Percentiles rank a stretch among this genome's conserved stretches.
Evolutionary conservation across 2,113 vertebrate genomes (phyloP).

Genomic region (Choloepus hoffmanni): DNA sequence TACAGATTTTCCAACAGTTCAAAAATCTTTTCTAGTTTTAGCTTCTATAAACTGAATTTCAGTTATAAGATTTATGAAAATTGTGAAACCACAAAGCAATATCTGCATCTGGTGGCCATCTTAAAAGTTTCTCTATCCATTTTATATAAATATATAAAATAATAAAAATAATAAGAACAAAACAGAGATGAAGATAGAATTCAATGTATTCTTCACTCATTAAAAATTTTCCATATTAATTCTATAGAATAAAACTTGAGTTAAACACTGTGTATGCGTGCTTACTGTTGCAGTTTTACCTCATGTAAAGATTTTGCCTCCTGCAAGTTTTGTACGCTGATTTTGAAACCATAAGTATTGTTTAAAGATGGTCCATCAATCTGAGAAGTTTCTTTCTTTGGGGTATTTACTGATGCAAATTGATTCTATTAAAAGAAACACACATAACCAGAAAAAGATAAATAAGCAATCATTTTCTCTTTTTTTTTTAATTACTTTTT

Average conservation of each 20-base stretch:
- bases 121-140: conserved; percentile 28
- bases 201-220: background rate
- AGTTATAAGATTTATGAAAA: conserved; percentile 44
- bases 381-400: conserved; percentile 94
- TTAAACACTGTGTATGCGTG: background rate
- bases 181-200: conserved; percentile 31
- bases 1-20: background rate
- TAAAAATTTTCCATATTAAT: background rate
- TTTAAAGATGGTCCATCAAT: conserved; percentile 97
- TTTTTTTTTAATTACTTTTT: conserved; percentile 58
- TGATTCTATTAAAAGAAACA: conserved; percentile 90
- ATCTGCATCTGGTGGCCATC: background rate
- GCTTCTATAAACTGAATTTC: conserved; percentile 40
- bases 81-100: conserved; percentile 47
- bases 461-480: conserved; percentile 66
- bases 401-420: conserved; percentile 90
- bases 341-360: conserved; percentile 98
- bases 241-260: background rate
- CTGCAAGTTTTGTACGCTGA: conserved; percentile 97
- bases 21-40: conserved; percentile 62
- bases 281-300: conserved; percentile 86
- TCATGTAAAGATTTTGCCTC: conserved; percentile 98
- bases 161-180: conserved; percentile 46
- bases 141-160: conserved; percentile 23
- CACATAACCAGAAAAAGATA: conserved; percentile 74